Evolutionary conservation across 2,797 vertebrate species (phyloP).

Genomic region (Valencia hispanica): DNA sequence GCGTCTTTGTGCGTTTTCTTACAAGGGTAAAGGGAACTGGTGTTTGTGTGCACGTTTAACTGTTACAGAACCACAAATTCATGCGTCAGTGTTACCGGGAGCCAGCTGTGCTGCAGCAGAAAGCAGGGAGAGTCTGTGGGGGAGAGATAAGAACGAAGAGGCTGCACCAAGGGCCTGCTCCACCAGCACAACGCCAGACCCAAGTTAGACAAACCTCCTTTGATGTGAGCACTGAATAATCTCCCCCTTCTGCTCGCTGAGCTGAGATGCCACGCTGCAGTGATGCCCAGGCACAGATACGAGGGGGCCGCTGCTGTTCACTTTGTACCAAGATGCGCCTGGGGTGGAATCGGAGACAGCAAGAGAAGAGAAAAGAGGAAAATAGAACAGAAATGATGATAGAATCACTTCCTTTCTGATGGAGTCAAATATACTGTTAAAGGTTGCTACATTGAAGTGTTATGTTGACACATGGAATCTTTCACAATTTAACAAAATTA

Average conservation of each 20-base stretch:
- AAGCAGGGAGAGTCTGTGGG: constrained; percentile 74
- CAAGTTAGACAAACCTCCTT: constrained; percentile 79
- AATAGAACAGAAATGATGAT: constrained; percentile 1
- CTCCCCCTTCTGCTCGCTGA: constrained; percentile 60
- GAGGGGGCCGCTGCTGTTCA: constrained; percentile 47
- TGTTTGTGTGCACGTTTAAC: constrained; percentile 53
- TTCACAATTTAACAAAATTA: background rate
- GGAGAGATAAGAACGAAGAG: constrained; percentile 75
- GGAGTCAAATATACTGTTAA: constrained; percentile 25
- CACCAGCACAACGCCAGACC: constrained; percentile 71
- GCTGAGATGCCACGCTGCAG: constrained; percentile 57
- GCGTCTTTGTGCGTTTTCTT: constrained; percentile 28
- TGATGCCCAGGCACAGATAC: constrained; percentile 64
- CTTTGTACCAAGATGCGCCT: constrained; percentile 36
- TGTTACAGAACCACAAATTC: constrained; percentile 49
- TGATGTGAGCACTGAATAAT: constrained; percentile 76
- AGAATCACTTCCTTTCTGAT: constrained; percentile 10
- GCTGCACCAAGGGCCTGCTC: constrained; percentile 74
- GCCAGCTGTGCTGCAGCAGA: constrained; percentile 72
- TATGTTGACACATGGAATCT: constrained; percentile 34
- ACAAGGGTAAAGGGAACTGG: constrained; percentile 29
- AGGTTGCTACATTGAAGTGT: constrained; percentile 32
- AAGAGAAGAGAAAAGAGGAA: constrained; percentile 7
- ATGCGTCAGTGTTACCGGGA: constrained; percentile 67
- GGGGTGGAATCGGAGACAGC: background rate